phyloP scores from a whole-genome alignment of 2,113 vertebrate species.

The Oceanodroma tethys region DNA sequence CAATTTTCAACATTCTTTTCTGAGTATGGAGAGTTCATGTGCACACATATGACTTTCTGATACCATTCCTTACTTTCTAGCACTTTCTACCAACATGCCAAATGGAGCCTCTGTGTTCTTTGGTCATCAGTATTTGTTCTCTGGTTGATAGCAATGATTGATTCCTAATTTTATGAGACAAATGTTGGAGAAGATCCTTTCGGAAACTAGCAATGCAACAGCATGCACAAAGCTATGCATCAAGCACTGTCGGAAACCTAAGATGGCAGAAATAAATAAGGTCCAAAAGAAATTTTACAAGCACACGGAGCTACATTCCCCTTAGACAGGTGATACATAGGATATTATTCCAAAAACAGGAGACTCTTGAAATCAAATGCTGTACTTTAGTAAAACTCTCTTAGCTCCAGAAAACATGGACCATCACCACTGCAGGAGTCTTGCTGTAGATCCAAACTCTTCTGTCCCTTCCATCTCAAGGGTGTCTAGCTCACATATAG shows the following conservation, averaged over 20 bases:
- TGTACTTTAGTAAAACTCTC: background rate
- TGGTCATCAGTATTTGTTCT: background rate
- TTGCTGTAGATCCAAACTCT: background rate
- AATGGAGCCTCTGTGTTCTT: background rate
- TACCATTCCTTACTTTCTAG: background rate
- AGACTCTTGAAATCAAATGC: background rate
- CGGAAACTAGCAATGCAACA: background rate
- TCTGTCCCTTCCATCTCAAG: background rate
- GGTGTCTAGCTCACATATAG: background rate
- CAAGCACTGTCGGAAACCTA: background rate
- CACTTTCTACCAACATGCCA: background rate
- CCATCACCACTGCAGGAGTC: background rate
- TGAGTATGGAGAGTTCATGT: background rate
- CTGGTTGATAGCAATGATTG: background rate
- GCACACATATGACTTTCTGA: background rate
- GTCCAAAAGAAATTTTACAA: background rate
- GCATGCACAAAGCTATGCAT: background rate
- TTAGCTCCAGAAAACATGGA: background rate
- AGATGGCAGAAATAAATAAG: background rate
- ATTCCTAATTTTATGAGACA: background rate
- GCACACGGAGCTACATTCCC: background rate
- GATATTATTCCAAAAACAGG: background rate
- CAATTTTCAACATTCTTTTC: background rate
- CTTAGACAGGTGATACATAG: background rate
- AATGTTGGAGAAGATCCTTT: background rate